These are phyloP conservation scores for Macrosiphum euphorbiae DNA, from an alignment of 2,888 invertebrate genomes.

Conservation along the genomic window DNA sequence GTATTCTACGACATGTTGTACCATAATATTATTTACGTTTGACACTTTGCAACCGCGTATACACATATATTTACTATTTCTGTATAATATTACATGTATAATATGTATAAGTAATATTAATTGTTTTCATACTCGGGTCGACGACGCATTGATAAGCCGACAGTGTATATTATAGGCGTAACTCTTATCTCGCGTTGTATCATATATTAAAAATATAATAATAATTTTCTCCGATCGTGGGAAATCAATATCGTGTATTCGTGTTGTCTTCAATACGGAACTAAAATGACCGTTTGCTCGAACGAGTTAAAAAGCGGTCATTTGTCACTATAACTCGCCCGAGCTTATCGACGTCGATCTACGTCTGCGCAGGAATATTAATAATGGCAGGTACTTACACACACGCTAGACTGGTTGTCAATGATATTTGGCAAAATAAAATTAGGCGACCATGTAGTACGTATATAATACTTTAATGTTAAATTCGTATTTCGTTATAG, in stretches of 20 bases:
- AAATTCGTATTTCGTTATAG: background rate
- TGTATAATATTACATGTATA: background rate
- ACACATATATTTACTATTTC: background rate
- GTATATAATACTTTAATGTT: background rate
- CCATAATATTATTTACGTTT: background rate
- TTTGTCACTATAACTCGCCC: constrained; percentile 25
- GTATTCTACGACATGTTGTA: too few species aligned
- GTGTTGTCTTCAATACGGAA: background rate
- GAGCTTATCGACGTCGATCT: background rate
- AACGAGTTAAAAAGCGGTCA: constrained; percentile 34
- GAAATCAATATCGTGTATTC: background rate
- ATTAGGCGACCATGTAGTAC: background rate
- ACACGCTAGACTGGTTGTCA: constrained; percentile 16
- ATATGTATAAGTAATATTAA: background rate
- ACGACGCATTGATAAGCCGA: background rate
- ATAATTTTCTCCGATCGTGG: background rate
- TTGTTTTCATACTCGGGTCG: background rate
- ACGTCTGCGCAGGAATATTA: constrained; percentile 23
- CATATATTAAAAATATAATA: background rate
- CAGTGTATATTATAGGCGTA: background rate
- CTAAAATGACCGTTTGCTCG: constrained; percentile 7
- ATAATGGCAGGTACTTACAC: background rate
- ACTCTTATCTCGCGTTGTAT: background rate
- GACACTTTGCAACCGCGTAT: background rate
- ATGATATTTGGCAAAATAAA: background rate